Percentiles rank a stretch among this genome's conserved stretches.
These are phyloP conservation scores for Agrotis clavis DNA, from an alignment of 2,888 invertebrate genomes.

Conservation along the genomic window DNA sequence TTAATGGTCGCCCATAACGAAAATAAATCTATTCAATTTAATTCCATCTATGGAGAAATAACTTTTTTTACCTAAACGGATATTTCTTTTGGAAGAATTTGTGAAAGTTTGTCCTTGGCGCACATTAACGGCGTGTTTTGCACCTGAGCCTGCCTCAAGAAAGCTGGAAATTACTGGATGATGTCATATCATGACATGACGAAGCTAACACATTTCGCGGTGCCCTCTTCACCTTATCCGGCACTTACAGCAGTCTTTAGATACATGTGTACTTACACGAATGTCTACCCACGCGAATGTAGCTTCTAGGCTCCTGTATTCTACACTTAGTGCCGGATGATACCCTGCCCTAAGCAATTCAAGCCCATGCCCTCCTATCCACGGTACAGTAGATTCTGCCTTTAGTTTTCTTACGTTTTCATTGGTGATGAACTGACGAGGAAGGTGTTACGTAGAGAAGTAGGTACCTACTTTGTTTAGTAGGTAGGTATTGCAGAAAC, in stretches of 20 bases:
- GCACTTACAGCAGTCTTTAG: constrained; percentile 8
- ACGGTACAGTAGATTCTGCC: too few species aligned
- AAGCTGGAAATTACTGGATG: constrained; percentile 57
- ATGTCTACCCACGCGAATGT: background rate
- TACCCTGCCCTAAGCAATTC: too few species aligned
- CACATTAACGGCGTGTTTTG: constrained; percentile 32
- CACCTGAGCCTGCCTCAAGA: constrained; percentile 44
- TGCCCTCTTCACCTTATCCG: constrained; percentile 32
- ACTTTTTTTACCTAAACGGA: too few species aligned
- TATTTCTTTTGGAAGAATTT: constrained; percentile 10
- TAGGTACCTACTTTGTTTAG: too few species aligned
- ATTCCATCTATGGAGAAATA: background rate
- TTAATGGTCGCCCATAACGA: background rate
- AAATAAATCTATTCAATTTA: background rate
- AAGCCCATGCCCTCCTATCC: too few species aligned
- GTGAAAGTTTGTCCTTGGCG: constrained; percentile 51
- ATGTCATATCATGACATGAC: constrained; percentile 56
- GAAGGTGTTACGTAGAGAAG: too few species aligned
- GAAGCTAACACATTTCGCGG: constrained; percentile 20
- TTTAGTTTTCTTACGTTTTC: too few species aligned
- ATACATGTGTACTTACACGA: background rate
- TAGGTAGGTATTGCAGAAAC: too few species aligned
- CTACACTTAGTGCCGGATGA: too few species aligned
- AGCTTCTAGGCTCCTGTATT: background rate
- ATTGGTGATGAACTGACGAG: too few species aligned